phyloP scores from a whole-genome alignment of 2,888 invertebrate genomes.

The Cheilosia scutellata region DNA sequence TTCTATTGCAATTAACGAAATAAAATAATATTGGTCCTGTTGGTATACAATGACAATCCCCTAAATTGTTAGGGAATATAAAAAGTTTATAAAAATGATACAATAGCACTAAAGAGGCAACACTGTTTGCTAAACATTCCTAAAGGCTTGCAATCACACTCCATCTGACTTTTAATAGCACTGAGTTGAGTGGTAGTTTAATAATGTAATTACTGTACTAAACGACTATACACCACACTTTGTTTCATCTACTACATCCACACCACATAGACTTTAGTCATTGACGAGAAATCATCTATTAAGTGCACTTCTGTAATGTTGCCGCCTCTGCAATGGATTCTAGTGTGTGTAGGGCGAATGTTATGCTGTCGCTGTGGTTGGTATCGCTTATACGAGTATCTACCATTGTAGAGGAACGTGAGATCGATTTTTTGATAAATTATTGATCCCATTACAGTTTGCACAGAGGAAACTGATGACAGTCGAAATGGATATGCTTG shows the following conservation, averaged over 20 bases:
- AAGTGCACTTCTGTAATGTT: constrained; percentile 52
- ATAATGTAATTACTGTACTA: constrained; percentile 68
- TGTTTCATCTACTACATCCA: constrained; percentile 27
- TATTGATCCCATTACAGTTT: constrained; percentile 58
- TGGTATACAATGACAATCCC: no score
- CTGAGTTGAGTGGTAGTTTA: constrained; percentile 66
- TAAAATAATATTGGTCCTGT: no score
- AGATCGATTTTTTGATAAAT: constrained; percentile 60
- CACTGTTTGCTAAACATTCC: constrained; percentile 22
- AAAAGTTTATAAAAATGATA: no score
- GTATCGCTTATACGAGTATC: no score
- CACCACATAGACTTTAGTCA: constrained; percentile 11
- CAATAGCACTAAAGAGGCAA: constrained; percentile 11
- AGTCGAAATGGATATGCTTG: background rate
- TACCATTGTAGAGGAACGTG: background rate
- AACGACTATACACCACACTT: constrained; percentile 36
- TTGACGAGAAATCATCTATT: constrained; percentile 46
- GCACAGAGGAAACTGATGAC: constrained; percentile 4
- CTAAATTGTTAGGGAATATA: no score
- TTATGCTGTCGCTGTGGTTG: background rate
- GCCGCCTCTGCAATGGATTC: background rate
- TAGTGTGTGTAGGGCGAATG: background rate
- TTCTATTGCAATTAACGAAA: no score
- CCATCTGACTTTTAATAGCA: constrained; percentile 37
- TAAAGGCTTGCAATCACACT: background rate